Evolutionary conservation across 2,888 invertebrate species (phyloP), one percentile per base, ranked within the genome.

Genomic region (Athalia circularis): DNA sequence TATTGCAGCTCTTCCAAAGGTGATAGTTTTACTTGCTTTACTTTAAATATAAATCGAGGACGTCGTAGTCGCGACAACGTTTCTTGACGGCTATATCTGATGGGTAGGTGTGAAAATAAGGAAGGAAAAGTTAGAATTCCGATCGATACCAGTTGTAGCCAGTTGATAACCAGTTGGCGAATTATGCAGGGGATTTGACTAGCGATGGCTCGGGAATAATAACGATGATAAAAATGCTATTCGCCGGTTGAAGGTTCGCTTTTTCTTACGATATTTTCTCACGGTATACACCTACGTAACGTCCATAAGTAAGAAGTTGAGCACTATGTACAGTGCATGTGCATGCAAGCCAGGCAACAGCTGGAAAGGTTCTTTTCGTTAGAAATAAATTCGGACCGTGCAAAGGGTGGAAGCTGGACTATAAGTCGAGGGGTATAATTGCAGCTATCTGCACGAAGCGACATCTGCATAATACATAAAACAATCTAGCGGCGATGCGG

Each of bases 311-410:
- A 11, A 62, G 43, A 7, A 64, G 45, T 11, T n/a, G n/a, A 11
- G 64, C 45, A n/a, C n/a, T n/a, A n/a, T n/a, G 29, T 29, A 29
- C 29, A 29, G 29, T 7, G 11, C 7, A 65, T 50, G 29, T 7
- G 11, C 7, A 65, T 50, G 50, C 50, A 13, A 6, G 6, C 65
- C 4, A 48, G 65, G 70, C 70, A 70, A 8, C 4, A 13, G 9
- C 70, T 54, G 70, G 70, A 5, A 43, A 57, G 13, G 67, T 9
- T 70, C 45, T 52, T 11, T 54, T 70, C 70, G n/a, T 70, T 70
- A 70, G 70, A 43, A 54, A 52, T 54, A 70, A 70, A 70, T 70
- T 57, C 54, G 65, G 50, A 47, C 13, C 11, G 47, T 50, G 13
- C 29, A 2, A 29, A 29, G 29, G 29, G 48, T n/a, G 48, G 47